Base-by-base conservation (phyloP, 2,113 vertebrate species). In the Clinocottus analis region DNA sequence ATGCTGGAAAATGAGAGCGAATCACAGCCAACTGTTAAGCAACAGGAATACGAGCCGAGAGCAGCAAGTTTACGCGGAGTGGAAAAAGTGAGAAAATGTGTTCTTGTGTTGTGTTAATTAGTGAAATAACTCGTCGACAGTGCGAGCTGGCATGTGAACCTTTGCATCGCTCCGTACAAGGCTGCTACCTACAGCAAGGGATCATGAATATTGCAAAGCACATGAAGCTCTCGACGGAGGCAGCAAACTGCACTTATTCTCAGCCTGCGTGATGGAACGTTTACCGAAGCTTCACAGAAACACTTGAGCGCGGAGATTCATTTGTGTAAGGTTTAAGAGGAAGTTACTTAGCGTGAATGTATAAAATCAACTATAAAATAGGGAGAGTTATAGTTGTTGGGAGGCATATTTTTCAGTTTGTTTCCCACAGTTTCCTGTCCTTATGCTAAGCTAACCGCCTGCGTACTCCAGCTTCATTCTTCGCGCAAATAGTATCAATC, bases 71-170 rank as follows among this genome's bases (percentile, higher is more conserved):
- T 45, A 70, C 51, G 59, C 64, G 25, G 58, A 68, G 83, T 61
- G 84, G 53, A 84, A 88, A 78, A 65, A 79, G 67, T 65, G 56
- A 77, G 62, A 23, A 60, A 80, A 74, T 39, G 14, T 72, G 4
- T 82, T 35, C 58, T 70, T 37, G 27, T 70, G 33, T 72, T 33
- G 59, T 43, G 58, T 35, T 85, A 63, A 77, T 82, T 63, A 27
- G 64, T 65, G 43, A 37, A 83, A 76, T 35, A 53, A 29, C 2
- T 29, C 7, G 9, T 43, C 45, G 72, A 25, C 41, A 13, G 25
- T 39, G 25, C 13, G 53, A 25, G 53, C 25, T 56, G 53, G 5
- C 25, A 51, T 16, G 16, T 51, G 33, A 31, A 58, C 41, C 35
- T 21, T 70, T 13, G 1, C 66, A 21, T 25, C 21, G 60, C 41